Conservation (phyloP, 2,888 invertebrate species). For the Idaea aversata region DNA sequence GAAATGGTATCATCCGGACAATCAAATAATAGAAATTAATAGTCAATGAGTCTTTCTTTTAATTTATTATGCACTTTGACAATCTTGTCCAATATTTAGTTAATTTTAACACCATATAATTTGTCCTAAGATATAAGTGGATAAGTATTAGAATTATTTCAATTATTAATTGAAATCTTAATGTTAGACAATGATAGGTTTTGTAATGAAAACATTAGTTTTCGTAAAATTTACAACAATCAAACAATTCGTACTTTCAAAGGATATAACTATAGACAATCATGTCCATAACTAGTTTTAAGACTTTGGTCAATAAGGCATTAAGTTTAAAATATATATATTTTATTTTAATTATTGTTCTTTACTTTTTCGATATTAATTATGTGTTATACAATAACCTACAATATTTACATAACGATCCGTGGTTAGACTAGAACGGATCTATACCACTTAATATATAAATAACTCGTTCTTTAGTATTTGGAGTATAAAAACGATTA, state of each 20-base stretch:
- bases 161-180: conserved; percentile 39
- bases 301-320: conserved; percentile 81
- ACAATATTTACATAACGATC: conserved; percentile 68
- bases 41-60: background rate
- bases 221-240: conserved; percentile 75
- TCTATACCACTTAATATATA: conserved; percentile 18
- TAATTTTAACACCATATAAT: conserved; percentile 14
- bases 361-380: conserved; percentile 72
- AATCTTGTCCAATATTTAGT: background rate
- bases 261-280: conserved; percentile 59
- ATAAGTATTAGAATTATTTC: conserved; percentile 43
- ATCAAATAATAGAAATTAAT: background rate
- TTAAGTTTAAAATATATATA: conserved; percentile 78
- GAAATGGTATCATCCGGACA: background rate
- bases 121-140: conserved; percentile 46
- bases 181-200: conserved; percentile 64
- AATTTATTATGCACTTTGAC: background rate
- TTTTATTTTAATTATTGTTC: conserved; percentile 77
- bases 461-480: conserved; percentile 27
- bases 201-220: conserved; percentile 62
- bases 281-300: conserved; percentile 77
- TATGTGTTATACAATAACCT: conserved; percentile 60
- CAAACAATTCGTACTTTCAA: conserved; percentile 69
- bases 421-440: conserved; percentile 24
- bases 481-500: conserved; percentile 60